Base-by-base conservation (phyloP, 1,140 invertebrate species). In the Drosophila rufa region DNA sequence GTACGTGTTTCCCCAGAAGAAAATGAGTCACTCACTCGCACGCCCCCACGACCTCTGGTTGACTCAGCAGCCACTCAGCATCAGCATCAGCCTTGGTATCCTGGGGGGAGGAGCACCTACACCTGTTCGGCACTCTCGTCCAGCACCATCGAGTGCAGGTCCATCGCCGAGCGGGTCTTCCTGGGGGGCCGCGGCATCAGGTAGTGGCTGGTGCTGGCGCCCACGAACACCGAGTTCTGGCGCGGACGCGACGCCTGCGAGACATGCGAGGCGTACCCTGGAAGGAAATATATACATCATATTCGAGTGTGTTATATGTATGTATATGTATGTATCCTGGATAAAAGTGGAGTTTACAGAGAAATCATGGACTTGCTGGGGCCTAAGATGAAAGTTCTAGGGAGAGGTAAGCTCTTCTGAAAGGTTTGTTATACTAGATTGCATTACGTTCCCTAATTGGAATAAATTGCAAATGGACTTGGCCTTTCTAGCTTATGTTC, bases 201-300 rank as follows among this genome's bases (percentile, higher is more conserved):
- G 50, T 90, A 90, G 93, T 94, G 95, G 94, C 71, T 94, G 93
- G 70, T 94, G 93, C 67, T 96, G 94, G 71, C 95, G 94, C 96
- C 96, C 1, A 97, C 96, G 92, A 98, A 97, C 6, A 97, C 97
- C 2, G 97, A 97, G 93, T 97, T 97, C 92, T 97, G 95, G 3
- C 96, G 92, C 0, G 94, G 95, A 22, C 95, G 71, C 12, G 75
- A 73, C 27, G 65, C 85, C 40, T 77, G 62, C 89, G 84, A 87
- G 15, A 79, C 71, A 47, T 91, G 83, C 15, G 90, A 79, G 42
- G 79, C 78, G 43, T 92, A 92, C 14, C 91, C 91, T 92, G 75
- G 36, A 82, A 80, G 8, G 8, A 36, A 36, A 36, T 36, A 36
- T 36, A 36, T 36, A 36, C 8, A 36, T 11, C 8, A 36, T 36